A percentile compares a stretch with the other conserved stretches of the same genome.
Evolutionary conservation across 2,888 invertebrate genomes (phyloP).

Genomic region (Colostygia pectinataria): DNA sequence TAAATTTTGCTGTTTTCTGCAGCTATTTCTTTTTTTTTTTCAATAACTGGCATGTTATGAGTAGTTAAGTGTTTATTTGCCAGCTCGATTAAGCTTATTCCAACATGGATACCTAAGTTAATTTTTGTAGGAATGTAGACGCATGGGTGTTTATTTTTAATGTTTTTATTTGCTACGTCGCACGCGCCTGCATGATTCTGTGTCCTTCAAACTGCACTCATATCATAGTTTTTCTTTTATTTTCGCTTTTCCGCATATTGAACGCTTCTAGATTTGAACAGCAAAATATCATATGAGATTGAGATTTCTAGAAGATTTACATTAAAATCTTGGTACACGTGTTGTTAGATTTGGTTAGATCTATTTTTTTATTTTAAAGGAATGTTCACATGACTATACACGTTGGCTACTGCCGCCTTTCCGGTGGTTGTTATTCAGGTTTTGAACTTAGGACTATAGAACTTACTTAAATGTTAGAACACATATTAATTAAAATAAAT

Average conservation of each 20-base stretch:
- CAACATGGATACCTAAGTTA: slow-evolving; percentile 14
- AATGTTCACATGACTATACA: slow-evolving; percentile 75
- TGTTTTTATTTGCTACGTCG: slow-evolving; percentile 41
- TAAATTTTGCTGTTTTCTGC: slow-evolving; percentile 68
- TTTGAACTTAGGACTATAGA: slow-evolving; percentile 48
- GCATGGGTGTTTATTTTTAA: slow-evolving; percentile 35
- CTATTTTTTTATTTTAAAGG: slow-evolving; percentile 63
- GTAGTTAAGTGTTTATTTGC: slow-evolving; percentile 36
- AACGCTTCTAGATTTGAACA: slow-evolving; percentile 62
- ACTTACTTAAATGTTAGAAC: no score
- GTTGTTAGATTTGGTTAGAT: slow-evolving; percentile 53
- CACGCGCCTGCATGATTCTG: slow-evolving; percentile 66
- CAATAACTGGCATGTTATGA: slow-evolving; percentile 42
- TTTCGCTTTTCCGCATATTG: slow-evolving; percentile 62
- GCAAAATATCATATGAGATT: slow-evolving; percentile 51
- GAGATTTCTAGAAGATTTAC: slow-evolving; percentile 43
- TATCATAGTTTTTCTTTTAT: slow-evolving; percentile 69
- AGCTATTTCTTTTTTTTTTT: slow-evolving; percentile 45
- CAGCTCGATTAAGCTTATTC: slow-evolving; percentile 35
- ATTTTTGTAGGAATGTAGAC: slow-evolving; percentile 23
- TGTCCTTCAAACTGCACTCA: slow-evolving; percentile 77
- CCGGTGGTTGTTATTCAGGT: slow-evolving; percentile 45
- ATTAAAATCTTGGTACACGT: slow-evolving; percentile 64
- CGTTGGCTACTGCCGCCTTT: slow-evolving; percentile 47
- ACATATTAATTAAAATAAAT: no score